Evolutionary conservation across 2,797 vertebrate species (phyloP).

Genomic region (Microchirus variegatus): DNA sequence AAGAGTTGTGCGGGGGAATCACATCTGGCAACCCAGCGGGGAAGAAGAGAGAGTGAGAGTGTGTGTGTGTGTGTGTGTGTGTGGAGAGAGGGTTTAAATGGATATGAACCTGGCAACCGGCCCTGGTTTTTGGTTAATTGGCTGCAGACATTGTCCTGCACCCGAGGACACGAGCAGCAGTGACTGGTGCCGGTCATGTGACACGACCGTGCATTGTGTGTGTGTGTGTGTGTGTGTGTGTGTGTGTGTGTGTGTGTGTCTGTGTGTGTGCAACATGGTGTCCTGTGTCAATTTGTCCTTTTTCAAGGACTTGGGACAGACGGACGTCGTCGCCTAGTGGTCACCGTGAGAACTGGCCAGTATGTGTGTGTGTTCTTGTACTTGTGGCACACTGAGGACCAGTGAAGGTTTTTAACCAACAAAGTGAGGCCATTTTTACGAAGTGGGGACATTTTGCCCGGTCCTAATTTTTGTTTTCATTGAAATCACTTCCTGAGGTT

Average conservation of each 20-base stretch:
- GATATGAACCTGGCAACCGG: constrained; percentile 51
- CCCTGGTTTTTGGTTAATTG: constrained; percentile 61
- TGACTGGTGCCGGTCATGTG: constrained; percentile 44
- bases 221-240: constrained; percentile 17
- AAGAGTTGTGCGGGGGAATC: constrained; percentile 11
- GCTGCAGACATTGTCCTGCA: constrained; percentile 53
- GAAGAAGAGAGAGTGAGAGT: no score
- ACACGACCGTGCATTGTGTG: constrained; percentile 3
- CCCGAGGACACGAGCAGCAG: constrained; percentile 43
- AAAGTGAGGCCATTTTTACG: no score
- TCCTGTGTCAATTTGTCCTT: constrained; percentile 32
- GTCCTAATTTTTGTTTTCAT: no score
- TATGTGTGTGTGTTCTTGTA: constrained; percentile 18
- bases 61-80: no score
- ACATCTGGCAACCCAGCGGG: constrained; percentile 53
- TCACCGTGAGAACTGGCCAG: constrained; percentile 12
- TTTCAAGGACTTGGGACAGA: constrained; percentile 51
- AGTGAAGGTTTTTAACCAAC: no score
- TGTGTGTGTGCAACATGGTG: constrained; percentile 13
- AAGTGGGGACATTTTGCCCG: no score
- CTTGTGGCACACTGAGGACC: no score
- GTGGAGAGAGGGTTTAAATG: constrained; percentile 40
- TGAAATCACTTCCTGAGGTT: no score
- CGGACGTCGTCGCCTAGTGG: constrained; percentile 30
- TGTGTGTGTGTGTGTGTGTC: constrained; percentile 15